These are phyloP conservation scores for Mormoops blainvillei DNA, from an alignment of 2,113 vertebrate species.

Conservation along the genomic window DNA sequence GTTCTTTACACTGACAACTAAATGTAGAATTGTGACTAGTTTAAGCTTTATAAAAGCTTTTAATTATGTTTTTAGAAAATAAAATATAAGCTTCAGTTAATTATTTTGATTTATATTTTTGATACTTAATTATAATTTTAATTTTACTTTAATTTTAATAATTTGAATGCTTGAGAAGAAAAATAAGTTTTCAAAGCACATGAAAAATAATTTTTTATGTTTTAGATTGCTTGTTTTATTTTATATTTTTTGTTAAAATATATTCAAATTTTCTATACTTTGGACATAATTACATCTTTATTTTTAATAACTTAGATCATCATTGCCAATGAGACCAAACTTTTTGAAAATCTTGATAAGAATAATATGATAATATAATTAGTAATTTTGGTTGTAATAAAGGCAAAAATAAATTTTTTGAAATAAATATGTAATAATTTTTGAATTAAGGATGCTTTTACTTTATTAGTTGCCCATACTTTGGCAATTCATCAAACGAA, in stretches of 20 bases:
- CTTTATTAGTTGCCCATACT: not conserved
- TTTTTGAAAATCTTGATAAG: not conserved
- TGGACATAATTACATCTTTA: not conserved
- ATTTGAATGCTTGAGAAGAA: not conserved
- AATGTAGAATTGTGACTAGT: not conserved
- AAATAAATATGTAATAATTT: not conserved
- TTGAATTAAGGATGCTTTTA: not conserved
- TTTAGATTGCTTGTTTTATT: not conserved
- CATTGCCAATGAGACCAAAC: not conserved
- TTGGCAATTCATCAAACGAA: not conserved
- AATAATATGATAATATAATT: not conserved
- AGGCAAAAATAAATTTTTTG: not conserved
- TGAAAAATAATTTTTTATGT: not conserved
- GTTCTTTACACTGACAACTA: not conserved
- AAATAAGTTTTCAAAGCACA: not conserved
- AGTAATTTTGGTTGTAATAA: conserved; percentile 2
- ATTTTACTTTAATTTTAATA: not conserved
- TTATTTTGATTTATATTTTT: not conserved
- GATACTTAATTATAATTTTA: not conserved
- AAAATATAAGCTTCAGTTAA: not conserved
- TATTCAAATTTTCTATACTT: not conserved
- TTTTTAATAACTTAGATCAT: conserved; percentile 20
- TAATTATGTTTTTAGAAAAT: not conserved
- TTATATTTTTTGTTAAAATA: conserved; percentile 32
- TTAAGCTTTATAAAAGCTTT: not conserved